phyloP scores from a whole-genome alignment of 2,888 invertebrate species.

The Aleiodes alternator region DNA sequence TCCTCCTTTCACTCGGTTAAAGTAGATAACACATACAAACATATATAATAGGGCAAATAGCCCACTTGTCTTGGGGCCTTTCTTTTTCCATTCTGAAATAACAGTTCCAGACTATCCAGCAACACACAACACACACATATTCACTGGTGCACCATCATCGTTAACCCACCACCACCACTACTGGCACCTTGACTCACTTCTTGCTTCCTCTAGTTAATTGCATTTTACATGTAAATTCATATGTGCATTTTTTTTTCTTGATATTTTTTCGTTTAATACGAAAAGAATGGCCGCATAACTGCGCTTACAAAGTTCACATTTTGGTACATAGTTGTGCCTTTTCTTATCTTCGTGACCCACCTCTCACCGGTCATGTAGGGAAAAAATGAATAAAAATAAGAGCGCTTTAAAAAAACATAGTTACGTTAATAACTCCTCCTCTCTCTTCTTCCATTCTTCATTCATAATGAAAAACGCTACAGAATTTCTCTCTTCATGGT shows the following conservation, averaged over 20 bases:
- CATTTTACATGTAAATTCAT: slow-evolving; percentile 66
- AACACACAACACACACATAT: not conserved
- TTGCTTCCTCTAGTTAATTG: slow-evolving; percentile 60
- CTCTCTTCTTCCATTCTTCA: not conserved
- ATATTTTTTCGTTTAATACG: not conserved
- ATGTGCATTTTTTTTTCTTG: slow-evolving; percentile 49
- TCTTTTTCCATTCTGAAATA: slow-evolving; percentile 15
- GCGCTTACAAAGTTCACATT: slow-evolving; percentile 40
- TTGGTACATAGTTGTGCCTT: slow-evolving; percentile 35
- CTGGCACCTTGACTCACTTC: slow-evolving; percentile 10
- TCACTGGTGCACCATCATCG: slow-evolving; percentile 38
- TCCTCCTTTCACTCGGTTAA: slow-evolving; percentile 42
- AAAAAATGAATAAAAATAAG: no score
- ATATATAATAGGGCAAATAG: slow-evolving; percentile 2
- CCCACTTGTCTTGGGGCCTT: slow-evolving; percentile 9
- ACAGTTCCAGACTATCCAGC: slow-evolving; percentile 21
- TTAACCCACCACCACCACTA: slow-evolving; percentile 53
- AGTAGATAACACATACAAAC: slow-evolving; percentile 26
- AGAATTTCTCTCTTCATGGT: no score
- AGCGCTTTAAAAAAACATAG: no score
- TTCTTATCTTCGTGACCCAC: slow-evolving; percentile 32
- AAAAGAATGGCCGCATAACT: slow-evolving; percentile 24
- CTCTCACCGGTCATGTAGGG: not conserved
- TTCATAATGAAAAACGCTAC: not conserved
- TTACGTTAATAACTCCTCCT: no score